Percentiles rank a stretch among this genome's conserved stretches.
phyloP scores from a whole-genome alignment of 2,797 vertebrate genomes.

The Diplodus sargus region DNA sequence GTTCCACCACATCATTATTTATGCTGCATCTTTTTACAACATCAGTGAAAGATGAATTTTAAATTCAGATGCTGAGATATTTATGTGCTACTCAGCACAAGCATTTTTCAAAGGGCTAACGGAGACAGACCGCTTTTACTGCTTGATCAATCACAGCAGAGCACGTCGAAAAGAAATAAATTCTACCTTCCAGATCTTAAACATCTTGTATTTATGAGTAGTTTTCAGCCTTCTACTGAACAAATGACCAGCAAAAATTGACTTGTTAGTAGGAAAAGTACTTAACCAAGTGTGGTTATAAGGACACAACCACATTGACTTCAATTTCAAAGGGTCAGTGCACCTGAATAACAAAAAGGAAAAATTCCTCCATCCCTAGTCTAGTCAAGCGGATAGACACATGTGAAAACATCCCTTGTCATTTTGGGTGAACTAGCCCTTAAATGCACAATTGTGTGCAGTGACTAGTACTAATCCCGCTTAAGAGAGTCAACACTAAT shows the following conservation, averaged over 20 bases:
- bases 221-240: background rate
- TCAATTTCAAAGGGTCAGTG: conserved; percentile 15
- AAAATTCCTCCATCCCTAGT: background rate
- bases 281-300: background rate
- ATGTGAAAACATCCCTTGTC: conserved; percentile 12
- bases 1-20: conserved; percentile 20
- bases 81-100: conserved; percentile 2
- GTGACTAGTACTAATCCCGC: background rate
- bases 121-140: background rate
- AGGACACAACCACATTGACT: background rate
- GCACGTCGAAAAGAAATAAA: background rate
- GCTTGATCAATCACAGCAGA: background rate
- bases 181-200: background rate
- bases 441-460: conserved; percentile 11
- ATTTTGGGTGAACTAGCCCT: background rate
- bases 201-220: background rate
- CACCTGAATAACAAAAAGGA: background rate
- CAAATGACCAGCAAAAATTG: background rate
- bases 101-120: background rate
- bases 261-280: background rate
- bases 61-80: background rate
- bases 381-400: background rate
- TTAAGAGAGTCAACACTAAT: conserved; percentile 16
- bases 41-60: conserved; percentile 3
- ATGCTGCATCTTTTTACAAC: conserved; percentile 6